phyloP scores from a whole-genome alignment of 2,113 vertebrate species.

The Protobothrops flavoviridis region DNA sequence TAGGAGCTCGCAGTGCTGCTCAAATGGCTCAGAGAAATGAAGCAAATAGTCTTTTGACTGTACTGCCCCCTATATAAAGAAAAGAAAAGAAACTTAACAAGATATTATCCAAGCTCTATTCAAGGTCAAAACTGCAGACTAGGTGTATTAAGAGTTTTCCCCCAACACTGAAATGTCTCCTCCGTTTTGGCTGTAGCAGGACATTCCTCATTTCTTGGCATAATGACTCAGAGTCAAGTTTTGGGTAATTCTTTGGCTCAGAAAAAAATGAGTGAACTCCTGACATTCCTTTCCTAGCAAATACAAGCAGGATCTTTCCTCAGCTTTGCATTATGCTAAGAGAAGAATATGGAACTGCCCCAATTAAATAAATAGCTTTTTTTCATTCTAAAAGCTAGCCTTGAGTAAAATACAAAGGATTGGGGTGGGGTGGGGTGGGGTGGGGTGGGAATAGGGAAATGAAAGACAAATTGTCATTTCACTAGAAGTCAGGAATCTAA shows the following conservation, averaged over 20 bases:
- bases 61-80: neutral
- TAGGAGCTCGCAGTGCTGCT: neutral
- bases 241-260: neutral
- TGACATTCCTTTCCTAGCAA: neutral
- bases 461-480: neutral
- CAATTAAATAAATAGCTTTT: neutral
- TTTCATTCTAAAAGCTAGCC: neutral
- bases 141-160: neutral
- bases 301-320: neutral
- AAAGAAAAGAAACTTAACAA: neutral
- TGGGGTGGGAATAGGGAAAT: neutral
- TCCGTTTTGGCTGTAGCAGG: neutral
- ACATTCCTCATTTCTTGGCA: neutral
- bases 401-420: neutral
- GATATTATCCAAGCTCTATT: neutral
- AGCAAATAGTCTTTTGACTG: neutral
- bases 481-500: neutral
- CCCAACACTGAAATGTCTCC: neutral
- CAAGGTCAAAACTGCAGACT: conserved; percentile 13
- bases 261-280: neutral
- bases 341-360: neutral
- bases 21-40: neutral
- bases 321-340: neutral
- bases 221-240: neutral
- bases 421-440: neutral